Percentiles rank a stretch among this genome's conserved stretches.
Conservation (phyloP, 2,113 vertebrate genomes). For the Indri indri region DNA sequence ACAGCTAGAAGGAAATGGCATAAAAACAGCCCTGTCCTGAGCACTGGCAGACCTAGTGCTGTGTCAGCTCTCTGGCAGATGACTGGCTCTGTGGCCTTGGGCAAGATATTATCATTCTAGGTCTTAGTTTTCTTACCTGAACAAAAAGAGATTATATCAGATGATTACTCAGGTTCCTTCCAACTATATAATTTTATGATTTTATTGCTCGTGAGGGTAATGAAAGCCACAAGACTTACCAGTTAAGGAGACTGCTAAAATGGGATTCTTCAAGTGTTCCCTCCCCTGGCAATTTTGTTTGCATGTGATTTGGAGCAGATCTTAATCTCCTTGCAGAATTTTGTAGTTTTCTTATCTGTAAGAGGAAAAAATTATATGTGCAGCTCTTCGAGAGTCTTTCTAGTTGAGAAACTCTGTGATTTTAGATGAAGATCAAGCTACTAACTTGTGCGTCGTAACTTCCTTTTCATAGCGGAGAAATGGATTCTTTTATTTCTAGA, state of each 20-base stretch:
- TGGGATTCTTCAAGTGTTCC: neutral
- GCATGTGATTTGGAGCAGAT: neutral
- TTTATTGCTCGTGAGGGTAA: neutral
- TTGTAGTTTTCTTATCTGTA: neutral
- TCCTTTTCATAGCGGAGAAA: constrained; percentile 9
- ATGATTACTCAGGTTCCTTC: neutral
- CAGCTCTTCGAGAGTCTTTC: neutral
- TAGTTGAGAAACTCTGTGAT: neutral
- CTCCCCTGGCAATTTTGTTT: neutral
- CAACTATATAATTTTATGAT: neutral
- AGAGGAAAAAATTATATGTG: neutral
- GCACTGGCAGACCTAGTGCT: neutral
- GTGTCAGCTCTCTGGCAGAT: neutral
- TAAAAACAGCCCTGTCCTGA: neutral
- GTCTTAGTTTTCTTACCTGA: neutral
- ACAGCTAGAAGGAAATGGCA: neutral
- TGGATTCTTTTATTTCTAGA: neutral
- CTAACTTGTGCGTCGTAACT: neutral
- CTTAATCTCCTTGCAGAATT: neutral
- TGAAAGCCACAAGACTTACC: neutral
- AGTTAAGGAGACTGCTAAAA: neutral
- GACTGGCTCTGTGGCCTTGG: neutral
- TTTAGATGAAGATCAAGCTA: neutral
- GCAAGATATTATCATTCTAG: neutral
- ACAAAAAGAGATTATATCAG: neutral